Percentiles rank a stretch among this genome's conserved stretches.
Evolutionary conservation across 1,140 invertebrate genomes (phyloP).

Genomic region (Dreissena rostriformis): DNA sequence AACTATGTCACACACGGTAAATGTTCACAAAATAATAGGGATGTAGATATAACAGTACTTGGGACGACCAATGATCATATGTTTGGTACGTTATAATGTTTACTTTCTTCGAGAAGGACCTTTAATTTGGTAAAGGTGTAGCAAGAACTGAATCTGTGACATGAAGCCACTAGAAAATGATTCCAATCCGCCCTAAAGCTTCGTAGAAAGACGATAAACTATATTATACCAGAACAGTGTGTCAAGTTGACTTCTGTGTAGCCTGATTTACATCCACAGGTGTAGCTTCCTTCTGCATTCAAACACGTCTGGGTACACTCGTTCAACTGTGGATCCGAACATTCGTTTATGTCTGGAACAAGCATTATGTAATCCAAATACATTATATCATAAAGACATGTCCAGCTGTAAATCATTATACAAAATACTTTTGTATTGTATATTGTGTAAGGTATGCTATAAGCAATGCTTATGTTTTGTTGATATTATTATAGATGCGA

Average conservation of each 20-base stretch:
- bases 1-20: background rate
- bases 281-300: slow-evolving; percentile 2
- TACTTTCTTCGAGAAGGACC: background rate
- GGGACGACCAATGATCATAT: background rate
- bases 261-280: background rate
- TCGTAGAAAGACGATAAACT: background rate
- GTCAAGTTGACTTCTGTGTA: background rate
- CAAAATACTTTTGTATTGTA: too few relatives aligned
- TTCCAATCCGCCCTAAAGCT: background rate
- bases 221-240: background rate
- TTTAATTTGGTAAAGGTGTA: background rate
- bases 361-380: background rate
- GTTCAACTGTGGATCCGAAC: background rate
- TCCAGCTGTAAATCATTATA: too few relatives aligned
- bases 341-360: slow-evolving; percentile 27
- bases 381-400: too few relatives aligned
- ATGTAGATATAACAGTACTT: too few relatives aligned
- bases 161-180: slow-evolving; percentile 5
- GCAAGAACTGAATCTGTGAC: background rate
- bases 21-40: too few relatives aligned
- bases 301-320: slow-evolving; percentile 12
- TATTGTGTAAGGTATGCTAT: too few relatives aligned
- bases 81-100: slow-evolving; percentile 12
- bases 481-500: too few relatives aligned
- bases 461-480: too few relatives aligned